phyloP scores from a whole-genome alignment of 2,113 vertebrate genomes.

The Hypocryptadius cinnamomeus region DNA sequence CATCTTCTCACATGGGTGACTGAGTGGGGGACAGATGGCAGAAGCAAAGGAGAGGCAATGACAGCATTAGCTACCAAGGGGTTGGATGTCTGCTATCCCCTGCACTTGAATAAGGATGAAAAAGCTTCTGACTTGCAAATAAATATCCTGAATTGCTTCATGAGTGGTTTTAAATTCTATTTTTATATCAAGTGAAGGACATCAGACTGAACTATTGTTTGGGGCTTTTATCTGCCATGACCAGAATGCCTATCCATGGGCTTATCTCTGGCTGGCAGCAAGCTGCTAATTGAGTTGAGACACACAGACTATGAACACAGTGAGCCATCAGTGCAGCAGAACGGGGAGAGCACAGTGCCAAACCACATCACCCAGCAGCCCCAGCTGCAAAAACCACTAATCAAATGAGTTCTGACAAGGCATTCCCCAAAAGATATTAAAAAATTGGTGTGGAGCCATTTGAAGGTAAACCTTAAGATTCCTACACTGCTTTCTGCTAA shows the following conservation, averaged over 20 bases:
- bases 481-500: not conserved
- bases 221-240: not conserved
- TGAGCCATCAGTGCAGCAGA: not conserved
- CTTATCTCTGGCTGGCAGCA: slow-evolving; percentile 20
- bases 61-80: not conserved
- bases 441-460: not conserved
- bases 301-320: not conserved
- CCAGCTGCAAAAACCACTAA: not conserved
- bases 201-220: not conserved
- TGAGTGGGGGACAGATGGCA: not conserved
- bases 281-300: not conserved
- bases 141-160: not conserved
- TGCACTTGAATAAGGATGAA: not conserved
- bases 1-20: not conserved
- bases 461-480: not conserved
- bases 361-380: not conserved
- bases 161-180: not conserved
- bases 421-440: not conserved
- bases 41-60: not conserved
- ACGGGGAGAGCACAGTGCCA: not conserved
- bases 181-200: not conserved
- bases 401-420: not conserved
- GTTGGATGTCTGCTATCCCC: not conserved
- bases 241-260: not conserved
- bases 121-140: not conserved